Evolutionary conservation across 2,797 vertebrate genomes (phyloP).

Genomic region (Anableps anableps): DNA sequence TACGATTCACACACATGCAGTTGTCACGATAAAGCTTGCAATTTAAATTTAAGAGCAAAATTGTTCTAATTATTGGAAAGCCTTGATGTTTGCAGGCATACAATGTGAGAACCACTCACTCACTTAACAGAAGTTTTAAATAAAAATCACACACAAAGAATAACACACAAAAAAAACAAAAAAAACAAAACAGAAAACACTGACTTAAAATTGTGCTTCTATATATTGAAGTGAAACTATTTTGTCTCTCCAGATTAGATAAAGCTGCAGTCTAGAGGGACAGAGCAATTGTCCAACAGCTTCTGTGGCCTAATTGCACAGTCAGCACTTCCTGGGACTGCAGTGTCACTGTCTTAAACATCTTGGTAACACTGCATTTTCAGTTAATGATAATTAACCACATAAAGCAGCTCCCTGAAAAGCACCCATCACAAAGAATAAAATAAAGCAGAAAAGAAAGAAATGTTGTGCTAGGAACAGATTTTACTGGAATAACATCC

Average conservation of each 20-base stretch:
- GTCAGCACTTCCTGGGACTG: constrained; percentile 74
- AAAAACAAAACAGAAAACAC: constrained; percentile 9
- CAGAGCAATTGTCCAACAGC: constrained; percentile 68
- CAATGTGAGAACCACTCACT: constrained; percentile 9
- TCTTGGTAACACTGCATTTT: constrained; percentile 71
- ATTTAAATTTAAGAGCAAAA: background rate
- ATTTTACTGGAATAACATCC: background rate
- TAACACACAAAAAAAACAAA: too few relatives aligned
- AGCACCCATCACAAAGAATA: constrained; percentile 1
- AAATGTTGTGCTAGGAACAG: background rate
- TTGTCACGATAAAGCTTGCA: background rate
- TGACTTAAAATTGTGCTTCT: constrained; percentile 13
- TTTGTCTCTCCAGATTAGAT: constrained; percentile 55
- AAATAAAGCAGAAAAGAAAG: constrained; percentile 4
- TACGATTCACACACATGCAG: background rate
- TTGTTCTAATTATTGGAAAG: constrained; percentile 31
- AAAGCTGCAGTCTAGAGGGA: constrained; percentile 56
- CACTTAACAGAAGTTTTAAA: background rate
- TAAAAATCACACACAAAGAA: background rate
- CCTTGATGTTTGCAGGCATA: constrained; percentile 7
- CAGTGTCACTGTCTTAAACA: constrained; percentile 76
- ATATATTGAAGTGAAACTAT: constrained; percentile 31
- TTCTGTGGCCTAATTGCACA: constrained; percentile 65
- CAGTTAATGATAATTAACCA: constrained; percentile 63
- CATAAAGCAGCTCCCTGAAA: constrained; percentile 56